phyloP scores from a whole-genome alignment of 2,888 invertebrate genomes.

The Anorthoa munda region DNA sequence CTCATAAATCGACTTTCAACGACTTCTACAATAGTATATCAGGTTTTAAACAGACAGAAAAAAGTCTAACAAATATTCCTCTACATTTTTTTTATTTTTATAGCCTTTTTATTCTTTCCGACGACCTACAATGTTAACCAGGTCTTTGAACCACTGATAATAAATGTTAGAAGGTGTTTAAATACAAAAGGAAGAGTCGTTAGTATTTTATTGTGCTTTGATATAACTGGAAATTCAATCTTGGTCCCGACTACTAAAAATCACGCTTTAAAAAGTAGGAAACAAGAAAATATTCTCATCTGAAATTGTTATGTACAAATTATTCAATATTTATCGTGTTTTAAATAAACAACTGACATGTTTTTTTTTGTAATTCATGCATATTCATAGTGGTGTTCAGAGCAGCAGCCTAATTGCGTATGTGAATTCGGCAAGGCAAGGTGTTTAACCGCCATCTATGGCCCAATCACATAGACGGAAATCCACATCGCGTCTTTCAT shows the following conservation, averaged over 20 bases:
- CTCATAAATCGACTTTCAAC: constrained; percentile 44
- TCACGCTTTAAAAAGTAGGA: neutral
- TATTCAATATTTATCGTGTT: too few species aligned
- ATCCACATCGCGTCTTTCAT: too few species aligned
- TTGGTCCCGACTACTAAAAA: neutral
- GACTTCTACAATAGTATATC: constrained; percentile 19
- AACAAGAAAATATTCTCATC: too few species aligned
- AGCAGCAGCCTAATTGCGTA: too few species aligned
- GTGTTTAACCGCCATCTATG: too few species aligned
- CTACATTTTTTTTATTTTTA: constrained; percentile 31
- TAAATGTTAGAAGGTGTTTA: constrained; percentile 29
- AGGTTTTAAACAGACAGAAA: constrained; percentile 11
- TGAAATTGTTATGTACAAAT: too few species aligned
- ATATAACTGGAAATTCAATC: constrained; percentile 39
- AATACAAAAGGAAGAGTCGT: constrained; percentile 27
- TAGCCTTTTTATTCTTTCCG: constrained; percentile 32
- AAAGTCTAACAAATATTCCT: constrained; percentile 17
- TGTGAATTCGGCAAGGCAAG: too few species aligned
- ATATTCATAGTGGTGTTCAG: too few species aligned
- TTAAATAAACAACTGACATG: too few species aligned
- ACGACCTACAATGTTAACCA: constrained; percentile 39
- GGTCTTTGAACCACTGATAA: constrained; percentile 46
- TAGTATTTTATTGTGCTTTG: constrained; percentile 44
- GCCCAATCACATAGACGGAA: too few species aligned
- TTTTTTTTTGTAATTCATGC: too few species aligned